Conservation (phyloP, 30 jellyfish, hydroid and myxozoan genomes). For the Aurelia coerulea region DNA sequence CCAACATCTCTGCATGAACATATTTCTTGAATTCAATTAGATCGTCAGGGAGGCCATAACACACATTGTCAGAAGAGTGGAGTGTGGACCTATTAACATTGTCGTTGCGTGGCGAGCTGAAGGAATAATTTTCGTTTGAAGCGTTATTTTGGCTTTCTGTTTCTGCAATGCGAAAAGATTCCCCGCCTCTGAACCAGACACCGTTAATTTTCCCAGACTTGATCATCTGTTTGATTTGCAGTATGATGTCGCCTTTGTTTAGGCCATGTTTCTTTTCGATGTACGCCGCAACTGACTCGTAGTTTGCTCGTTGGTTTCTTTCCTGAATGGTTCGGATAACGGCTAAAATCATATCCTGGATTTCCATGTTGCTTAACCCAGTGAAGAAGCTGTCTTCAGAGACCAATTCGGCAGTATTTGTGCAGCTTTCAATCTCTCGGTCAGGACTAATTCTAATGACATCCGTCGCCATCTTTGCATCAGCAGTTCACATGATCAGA, state of each 20-base stretch:
- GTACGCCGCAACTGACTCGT: neutral
- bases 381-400: neutral
- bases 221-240: neutral
- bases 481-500: too few relatives aligned
- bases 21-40: constrained; percentile 4
- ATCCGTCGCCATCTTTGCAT: neutral
- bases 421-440: neutral
- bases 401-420: neutral
- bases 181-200: neutral
- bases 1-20: constrained; percentile 9
- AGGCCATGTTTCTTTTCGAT: neutral
- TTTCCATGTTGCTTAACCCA: neutral
- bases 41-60: constrained; percentile 21
- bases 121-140: neutral
- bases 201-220: neutral
- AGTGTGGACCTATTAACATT: neutral
- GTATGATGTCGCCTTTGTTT: neutral
- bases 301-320: neutral
- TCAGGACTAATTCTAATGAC: neutral
- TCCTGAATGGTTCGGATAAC: neutral
- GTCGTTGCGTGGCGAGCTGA: neutral
- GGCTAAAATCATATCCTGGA: too few relatives aligned
- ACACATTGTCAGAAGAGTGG: neutral
- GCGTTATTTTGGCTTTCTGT: neutral
- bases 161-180: constrained; percentile 1